Percentiles rank a stretch among this genome's conserved stretches.
Evolutionary conservation across 2,888 invertebrate species (phyloP).

Genomic region (Trichopria drosophilae): DNA sequence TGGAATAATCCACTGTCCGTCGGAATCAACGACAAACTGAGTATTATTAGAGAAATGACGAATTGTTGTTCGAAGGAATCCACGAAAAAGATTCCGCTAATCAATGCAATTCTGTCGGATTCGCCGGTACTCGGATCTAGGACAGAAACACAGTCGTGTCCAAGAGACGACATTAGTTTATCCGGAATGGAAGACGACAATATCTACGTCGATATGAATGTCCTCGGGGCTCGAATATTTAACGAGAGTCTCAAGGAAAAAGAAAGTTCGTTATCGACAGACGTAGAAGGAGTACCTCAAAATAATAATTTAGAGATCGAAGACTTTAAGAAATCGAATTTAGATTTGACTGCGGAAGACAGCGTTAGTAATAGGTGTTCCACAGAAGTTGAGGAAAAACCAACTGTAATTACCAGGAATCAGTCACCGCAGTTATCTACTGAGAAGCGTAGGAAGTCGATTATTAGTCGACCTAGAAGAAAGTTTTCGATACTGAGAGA

Average conservation of each 20-base stretch:
- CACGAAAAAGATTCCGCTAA: conserved; percentile 44
- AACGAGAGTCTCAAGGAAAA: conserved; percentile 34
- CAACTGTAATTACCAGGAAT: not conserved
- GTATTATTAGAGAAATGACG: conserved; percentile 38
- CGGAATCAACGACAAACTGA: conserved; percentile 16
- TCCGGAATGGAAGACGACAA: conserved; percentile 44
- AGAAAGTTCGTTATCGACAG: no score
- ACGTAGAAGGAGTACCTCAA: no score
- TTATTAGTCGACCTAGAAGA: conserved; percentile 60
- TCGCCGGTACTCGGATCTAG: conserved; percentile 47
- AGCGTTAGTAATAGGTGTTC: not conserved
- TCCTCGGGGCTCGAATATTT: conserved; percentile 39
- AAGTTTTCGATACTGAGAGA: conserved; percentile 66
- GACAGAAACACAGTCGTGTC: conserved; percentile 28
- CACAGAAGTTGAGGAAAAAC: conserved; percentile 5
- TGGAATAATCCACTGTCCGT: conserved; percentile 8
- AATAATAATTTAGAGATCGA: not conserved
- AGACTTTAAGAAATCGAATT: not conserved
- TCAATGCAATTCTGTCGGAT: conserved; percentile 49
- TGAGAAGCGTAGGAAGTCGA: no score
- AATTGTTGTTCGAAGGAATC: conserved; percentile 41
- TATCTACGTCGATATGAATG: conserved; percentile 50
- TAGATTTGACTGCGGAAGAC: conserved; percentile 1
- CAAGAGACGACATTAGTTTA: conserved; percentile 9
- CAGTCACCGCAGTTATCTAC: no score